Conservation (phyloP, 1,140 invertebrate species). For the Tetranychus cinnabarinus region DNA sequence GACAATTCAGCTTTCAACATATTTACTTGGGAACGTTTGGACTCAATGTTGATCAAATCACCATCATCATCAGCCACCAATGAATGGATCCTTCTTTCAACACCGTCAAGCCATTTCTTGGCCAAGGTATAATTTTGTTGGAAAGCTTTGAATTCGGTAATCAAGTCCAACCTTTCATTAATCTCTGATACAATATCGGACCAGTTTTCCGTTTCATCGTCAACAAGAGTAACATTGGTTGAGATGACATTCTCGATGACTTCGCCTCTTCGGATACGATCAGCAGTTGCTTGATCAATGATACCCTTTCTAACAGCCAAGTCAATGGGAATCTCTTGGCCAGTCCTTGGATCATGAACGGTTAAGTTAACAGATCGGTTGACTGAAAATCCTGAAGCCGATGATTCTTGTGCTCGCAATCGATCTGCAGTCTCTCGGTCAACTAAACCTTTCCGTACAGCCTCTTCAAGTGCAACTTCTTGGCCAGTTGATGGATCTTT, state of each 20-base stretch:
- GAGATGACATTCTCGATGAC: constrained; percentile 4
- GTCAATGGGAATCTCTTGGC: constrained; percentile 38
- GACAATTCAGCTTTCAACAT: neutral
- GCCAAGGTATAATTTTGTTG: neutral
- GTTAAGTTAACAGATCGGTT: constrained; percentile 31
- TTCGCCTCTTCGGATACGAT: constrained; percentile 14
- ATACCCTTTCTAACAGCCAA: constrained; percentile 51
- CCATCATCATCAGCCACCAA: neutral
- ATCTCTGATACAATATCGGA: neutral
- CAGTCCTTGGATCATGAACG: constrained; percentile 45
- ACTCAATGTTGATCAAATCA: neutral
- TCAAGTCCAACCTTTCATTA: neutral
- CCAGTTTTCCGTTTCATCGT: constrained; percentile 9
- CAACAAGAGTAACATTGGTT: constrained; percentile 25
- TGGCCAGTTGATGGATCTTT: constrained; percentile 47
- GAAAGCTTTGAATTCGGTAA: neutral
- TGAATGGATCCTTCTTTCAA: neutral
- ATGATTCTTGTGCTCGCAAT: constrained; percentile 17
- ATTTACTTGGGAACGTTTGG: neutral
- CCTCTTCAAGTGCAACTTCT: constrained; percentile 52
- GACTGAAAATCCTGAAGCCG: constrained; percentile 14
- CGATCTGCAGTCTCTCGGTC: constrained; percentile 2
- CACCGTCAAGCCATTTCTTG: neutral
- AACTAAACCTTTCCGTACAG: constrained; percentile 30
- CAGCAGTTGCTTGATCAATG: constrained; percentile 42